These are phyloP conservation scores for Cynopterus sphinx DNA, from an alignment of 2,797 vertebrate species.

Conservation along the genomic window DNA sequence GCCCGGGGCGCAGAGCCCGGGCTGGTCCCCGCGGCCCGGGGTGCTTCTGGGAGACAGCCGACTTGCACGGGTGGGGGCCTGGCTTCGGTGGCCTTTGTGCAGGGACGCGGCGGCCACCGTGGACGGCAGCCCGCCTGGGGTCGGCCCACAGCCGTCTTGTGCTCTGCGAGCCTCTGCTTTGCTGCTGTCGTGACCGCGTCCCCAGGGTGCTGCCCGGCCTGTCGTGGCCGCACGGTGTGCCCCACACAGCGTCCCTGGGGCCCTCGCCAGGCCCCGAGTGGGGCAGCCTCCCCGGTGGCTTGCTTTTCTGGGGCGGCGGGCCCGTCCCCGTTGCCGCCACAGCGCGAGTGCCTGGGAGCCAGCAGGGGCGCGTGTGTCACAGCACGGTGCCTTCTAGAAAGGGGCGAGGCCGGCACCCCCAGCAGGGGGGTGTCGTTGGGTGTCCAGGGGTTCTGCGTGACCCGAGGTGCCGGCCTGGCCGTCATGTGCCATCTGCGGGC, in stretches of 20 bases:
- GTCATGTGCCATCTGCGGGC: too few relatives aligned
- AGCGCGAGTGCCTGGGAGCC: not conserved
- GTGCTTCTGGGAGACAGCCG: not conserved
- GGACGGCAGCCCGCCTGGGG: not conserved
- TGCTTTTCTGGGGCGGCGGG: not conserved
- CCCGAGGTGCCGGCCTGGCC: too few relatives aligned
- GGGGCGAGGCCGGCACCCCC: not conserved
- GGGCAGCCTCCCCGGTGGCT: not conserved
- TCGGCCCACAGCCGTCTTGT: not conserved
- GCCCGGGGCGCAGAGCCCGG: not conserved
- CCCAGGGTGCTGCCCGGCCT: not conserved
- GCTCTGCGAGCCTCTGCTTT: not conserved
- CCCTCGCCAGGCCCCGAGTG: not conserved
- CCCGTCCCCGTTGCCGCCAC: not conserved
- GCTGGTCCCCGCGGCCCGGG: too few relatives aligned
- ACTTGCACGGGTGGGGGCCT: not conserved
- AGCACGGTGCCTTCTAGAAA: not conserved
- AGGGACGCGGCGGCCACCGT: too few relatives aligned
- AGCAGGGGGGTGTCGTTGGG: not conserved
- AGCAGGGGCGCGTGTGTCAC: not conserved
- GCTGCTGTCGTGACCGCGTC: not conserved
- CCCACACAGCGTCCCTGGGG: accelerated
- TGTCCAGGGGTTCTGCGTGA: too few relatives aligned
- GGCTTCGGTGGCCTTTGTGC: not conserved
- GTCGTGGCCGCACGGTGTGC: accelerated